phyloP scores from a whole-genome alignment of 2,113 vertebrate species.

The Sakesphorus luctuosus region DNA sequence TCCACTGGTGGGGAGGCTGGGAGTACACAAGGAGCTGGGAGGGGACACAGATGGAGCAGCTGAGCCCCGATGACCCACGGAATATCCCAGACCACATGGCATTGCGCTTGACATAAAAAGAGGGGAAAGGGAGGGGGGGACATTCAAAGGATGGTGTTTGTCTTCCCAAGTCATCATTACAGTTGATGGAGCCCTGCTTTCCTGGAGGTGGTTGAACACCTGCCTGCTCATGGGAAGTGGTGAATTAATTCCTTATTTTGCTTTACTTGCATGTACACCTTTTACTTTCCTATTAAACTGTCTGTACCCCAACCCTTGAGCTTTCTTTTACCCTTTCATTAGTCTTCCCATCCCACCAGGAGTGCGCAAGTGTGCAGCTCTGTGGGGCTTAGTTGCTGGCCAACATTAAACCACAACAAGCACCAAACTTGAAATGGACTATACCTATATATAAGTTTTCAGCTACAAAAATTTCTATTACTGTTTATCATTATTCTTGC shows the following conservation, averaged over 20 bases:
- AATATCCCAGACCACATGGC: neutral
- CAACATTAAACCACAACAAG: neutral
- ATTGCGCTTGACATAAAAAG: neutral
- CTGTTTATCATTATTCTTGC: neutral
- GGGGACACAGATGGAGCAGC: neutral
- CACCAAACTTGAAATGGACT: neutral
- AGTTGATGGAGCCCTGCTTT: neutral
- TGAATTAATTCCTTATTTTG: neutral
- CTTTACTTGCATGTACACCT: neutral
- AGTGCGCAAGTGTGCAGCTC: neutral
- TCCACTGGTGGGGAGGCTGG: neutral
- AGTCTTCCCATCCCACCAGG: neutral
- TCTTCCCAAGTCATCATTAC: neutral
- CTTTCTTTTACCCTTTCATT: neutral
- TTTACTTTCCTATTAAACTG: neutral
- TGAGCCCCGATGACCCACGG: neutral
- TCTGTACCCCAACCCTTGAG: neutral
- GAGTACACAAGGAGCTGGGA: neutral
- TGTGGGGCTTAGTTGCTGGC: neutral
- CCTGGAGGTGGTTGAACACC: neutral
- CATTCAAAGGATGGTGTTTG: neutral
- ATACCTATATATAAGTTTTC: neutral
- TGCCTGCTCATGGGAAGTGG: neutral
- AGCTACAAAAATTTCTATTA: neutral
- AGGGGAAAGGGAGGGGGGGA: neutral